phyloP scores from a whole-genome alignment of 2,888 invertebrate genomes.

The Eurois occulta region DNA sequence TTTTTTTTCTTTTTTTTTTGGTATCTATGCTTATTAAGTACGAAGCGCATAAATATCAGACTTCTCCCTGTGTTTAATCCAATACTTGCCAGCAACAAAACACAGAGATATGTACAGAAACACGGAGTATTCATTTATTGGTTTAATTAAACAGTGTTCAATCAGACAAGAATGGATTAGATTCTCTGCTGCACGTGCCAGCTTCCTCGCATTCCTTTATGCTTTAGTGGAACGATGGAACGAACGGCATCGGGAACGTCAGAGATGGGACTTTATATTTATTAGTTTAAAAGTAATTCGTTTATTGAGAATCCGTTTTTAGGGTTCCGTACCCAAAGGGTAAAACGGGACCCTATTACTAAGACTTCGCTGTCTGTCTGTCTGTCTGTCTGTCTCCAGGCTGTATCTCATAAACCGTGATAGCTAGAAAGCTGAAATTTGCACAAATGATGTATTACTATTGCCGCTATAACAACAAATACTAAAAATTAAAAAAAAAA shows the following conservation, averaged over 20 bases:
- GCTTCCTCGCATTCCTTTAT: not conserved
- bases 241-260: not conserved
- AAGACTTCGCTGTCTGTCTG: too few species aligned
- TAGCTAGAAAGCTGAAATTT: too few species aligned
- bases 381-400: too few species aligned
- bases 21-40: not conserved
- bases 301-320: not conserved
- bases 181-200: conserved; percentile 1
- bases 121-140: conserved; percentile 27
- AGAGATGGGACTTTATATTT: not conserved
- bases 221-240: not conserved
- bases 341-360: too few species aligned
- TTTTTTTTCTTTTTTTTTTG: too few species aligned
- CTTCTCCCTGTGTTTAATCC: conserved; percentile 7
- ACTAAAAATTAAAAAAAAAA: too few species aligned
- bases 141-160: conserved; percentile 39
- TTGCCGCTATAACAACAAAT: too few species aligned
- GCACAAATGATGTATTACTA: too few species aligned
- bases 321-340: too few species aligned
- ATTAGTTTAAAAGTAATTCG: not conserved
- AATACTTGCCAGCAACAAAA: not conserved
- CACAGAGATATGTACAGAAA: conserved; percentile 13
- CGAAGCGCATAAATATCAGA: not conserved
- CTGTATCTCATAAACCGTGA: too few species aligned
- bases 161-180: conserved; percentile 25